Evolutionary conservation across 2,113 vertebrate genomes (phyloP).

Genomic region (Colistium nudipinnis): DNA sequence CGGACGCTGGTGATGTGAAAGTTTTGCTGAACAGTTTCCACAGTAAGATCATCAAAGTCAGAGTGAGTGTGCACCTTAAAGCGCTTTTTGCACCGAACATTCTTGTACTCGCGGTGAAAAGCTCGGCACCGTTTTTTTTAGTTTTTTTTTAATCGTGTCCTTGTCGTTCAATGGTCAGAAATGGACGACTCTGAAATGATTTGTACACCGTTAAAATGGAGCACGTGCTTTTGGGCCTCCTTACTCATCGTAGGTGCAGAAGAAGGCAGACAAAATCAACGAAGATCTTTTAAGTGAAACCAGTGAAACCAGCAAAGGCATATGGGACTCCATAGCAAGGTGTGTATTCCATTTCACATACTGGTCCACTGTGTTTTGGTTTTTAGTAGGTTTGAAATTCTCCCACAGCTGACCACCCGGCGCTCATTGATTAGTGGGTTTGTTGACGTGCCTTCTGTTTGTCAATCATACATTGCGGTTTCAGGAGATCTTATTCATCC

Average conservation of each 20-base stretch:
- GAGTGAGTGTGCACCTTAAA: slow-evolving; percentile 79
- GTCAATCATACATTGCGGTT: slow-evolving; percentile 60
- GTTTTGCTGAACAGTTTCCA: slow-evolving; percentile 93
- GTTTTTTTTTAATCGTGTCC: background rate
- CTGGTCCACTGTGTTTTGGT: background rate
- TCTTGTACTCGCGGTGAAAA: background rate
- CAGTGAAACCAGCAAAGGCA: slow-evolving; percentile 77
- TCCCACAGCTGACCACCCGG: slow-evolving; percentile 11
- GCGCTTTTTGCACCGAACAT: background rate
- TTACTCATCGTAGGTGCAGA: slow-evolving; percentile 78
- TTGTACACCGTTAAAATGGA: background rate
- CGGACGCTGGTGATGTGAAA: slow-evolving; percentile 80
- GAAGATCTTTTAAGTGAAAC: slow-evolving; percentile 83
- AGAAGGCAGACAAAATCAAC: slow-evolving; percentile 81
- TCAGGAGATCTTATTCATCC: slow-evolving; percentile 73
- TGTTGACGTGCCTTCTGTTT: slow-evolving; percentile 40
- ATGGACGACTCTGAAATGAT: background rate
- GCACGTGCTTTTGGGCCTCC: background rate
- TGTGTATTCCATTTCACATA: slow-evolving; percentile 44
- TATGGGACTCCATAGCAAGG: slow-evolving; percentile 85
- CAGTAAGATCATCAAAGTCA: slow-evolving; percentile 95
- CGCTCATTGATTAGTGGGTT: slow-evolving; percentile 38
- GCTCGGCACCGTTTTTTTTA: no score
- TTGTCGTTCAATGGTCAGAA: background rate
- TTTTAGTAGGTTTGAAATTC: slow-evolving; percentile 12